Base-by-base conservation (phyloP, 2,888 invertebrate genomes). In the Cactoblastis cactorum region DNA sequence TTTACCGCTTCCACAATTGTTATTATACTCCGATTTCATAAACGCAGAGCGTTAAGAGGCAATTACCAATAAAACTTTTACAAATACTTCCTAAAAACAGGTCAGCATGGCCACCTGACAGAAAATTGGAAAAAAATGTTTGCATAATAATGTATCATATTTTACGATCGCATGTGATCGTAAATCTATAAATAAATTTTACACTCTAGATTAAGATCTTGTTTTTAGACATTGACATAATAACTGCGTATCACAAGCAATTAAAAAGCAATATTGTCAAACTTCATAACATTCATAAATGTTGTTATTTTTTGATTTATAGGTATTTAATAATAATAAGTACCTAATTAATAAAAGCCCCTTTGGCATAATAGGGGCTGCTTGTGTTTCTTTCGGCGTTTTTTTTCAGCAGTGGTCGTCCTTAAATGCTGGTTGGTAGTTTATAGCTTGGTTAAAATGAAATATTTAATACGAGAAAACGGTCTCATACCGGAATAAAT, bases 1-100 rank as follows among this genome's bases (percentile, higher is more conserved):
- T 85, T 85, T 88, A 84, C 76, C 69, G 68, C 66, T 62, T 63
- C 63, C 69, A 70, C 69, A 68, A 43, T 77, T 74, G 75, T 78
- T 77, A 68, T 70, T 70, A 67, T 67, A 69, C 65, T 65, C 65
- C 62, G 43, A 60, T 58, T 61, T 61, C 50, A 34, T 45, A 49
- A 50, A 51, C 34, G 32, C 22, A 15, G 51, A 48, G 19, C 19
- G 6, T 14, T 33, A 32, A 22, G 34, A 22, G 41, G 45, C 17
- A 28, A 24, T 18, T 24, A 43, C 15, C 51, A 33, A 57, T 54
- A 51, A 57, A 11, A 32, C 32, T 34, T n/a, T n/a, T 15, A 12
- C 12, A 15, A 14, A 15, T 3, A 6, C 2, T 35, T 15, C 6
- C 6, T 2, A 14, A 14, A 35, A n/a, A n/a, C n/a, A n/a, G n/a